Evolutionary conservation across 2,888 invertebrate species (phyloP).

Genomic region (Anodontia alba): DNA sequence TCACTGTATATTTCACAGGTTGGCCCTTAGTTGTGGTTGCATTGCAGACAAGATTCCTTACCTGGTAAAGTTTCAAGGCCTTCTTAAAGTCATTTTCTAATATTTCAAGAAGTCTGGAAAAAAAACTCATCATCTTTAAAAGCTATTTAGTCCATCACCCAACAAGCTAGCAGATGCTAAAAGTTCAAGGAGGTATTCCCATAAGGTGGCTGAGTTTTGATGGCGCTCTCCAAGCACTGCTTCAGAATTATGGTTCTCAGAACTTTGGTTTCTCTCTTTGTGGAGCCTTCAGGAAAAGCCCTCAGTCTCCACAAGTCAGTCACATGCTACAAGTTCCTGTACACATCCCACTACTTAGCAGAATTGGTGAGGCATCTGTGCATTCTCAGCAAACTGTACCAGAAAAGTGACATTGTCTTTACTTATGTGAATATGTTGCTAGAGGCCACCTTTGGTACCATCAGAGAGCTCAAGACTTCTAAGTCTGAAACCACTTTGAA

Average conservation of each 20-base stretch:
- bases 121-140: slow-evolving; percentile 18
- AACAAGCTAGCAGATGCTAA: not conserved
- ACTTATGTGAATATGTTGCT: slow-evolving; percentile 37
- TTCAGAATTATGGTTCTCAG: no score
- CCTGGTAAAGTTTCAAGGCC: slow-evolving; percentile 55
- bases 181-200: slow-evolving; percentile 20
- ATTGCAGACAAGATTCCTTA: slow-evolving; percentile 53
- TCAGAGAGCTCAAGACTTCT: slow-evolving; percentile 4
- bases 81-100: slow-evolving; percentile 40
- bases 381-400: slow-evolving; percentile 41
- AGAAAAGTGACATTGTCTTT: slow-evolving; percentile 22
- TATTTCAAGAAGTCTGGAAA: slow-evolving; percentile 37
- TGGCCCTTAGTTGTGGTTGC: not conserved
- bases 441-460: slow-evolving; percentile 28
- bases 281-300: no score
- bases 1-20: no score
- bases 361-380: slow-evolving; percentile 49
- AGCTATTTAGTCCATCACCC: not conserved
- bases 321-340: slow-evolving; percentile 48
- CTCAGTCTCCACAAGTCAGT: slow-evolving; percentile 44
- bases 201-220: slow-evolving; percentile 50
- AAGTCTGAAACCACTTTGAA: slow-evolving; percentile 19
- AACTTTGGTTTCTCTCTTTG: slow-evolving; percentile 32
- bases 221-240: slow-evolving; percentile 42
- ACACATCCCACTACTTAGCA: no score